Base-by-base conservation (phyloP, 2,113 vertebrate species). In the Phyllopteryx taeniolatus region DNA sequence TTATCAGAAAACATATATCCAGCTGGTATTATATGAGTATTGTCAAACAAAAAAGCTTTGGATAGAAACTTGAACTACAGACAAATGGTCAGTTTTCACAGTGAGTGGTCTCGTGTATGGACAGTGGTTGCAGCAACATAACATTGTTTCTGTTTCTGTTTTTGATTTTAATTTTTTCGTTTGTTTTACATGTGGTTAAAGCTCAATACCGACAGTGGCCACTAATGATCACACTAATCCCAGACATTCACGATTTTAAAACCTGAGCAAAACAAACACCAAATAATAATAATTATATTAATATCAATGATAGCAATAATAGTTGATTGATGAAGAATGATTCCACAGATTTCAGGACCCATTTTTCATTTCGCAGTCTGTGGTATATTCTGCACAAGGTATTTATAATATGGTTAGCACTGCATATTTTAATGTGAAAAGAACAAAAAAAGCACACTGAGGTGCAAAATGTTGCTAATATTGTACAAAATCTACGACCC, bases 41-140 rank as follows among this genome's bases (percentile, higher is more conserved):
- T 91, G 87, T 86, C 86, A 93, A 91, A 94, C 85, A 83, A 90
- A 86, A 27, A 90, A 87, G 77, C 85, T 91, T 90, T 91, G 89
- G 89, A 89, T 83, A 42, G 76, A 92, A 92, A 92, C 92, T 92
- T 92, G 90, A 92, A 92, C 76, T 81, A 75, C 76, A 85, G 78
- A 78, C 72, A 75, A 85, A 85, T 68, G 85, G 65, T 85, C 70
- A 15, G 59, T 87, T 89, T 86, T 86, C 74, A 75, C 74, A 70
- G 78, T 54, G 35, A 42, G 62, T 14, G 39, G 77, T 68, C 67
- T 76, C 63, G 79, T 67, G 68, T 75, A 27, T 69, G 67, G 63
- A 71, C 72, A 46, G 75, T 42, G 51, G 70, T 73, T 79, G 70
- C 79, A 85, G 82, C 80, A 76, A 76, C 68, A 67, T 70, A 42